Base-by-base conservation (phyloP, 1,140 invertebrate species). In the Aphis craccivora region DNA sequence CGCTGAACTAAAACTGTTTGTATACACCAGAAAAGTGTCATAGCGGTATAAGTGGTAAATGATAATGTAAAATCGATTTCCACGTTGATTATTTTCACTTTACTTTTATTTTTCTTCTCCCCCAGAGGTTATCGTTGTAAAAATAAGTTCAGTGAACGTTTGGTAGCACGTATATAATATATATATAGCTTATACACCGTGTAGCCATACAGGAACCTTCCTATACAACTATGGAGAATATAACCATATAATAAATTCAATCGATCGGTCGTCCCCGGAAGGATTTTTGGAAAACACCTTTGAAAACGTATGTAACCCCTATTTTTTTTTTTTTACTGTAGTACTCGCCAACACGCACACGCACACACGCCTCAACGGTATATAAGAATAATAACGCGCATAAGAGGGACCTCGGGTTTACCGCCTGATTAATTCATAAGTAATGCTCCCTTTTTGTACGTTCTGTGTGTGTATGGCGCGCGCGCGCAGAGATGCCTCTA, bases 381-480 rank as follows among this genome's bases (percentile, higher is more conserved):
- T 89, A 89, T 89, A 90, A 90, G 91, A 93, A 93, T 93, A 93
- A 93, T 93, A 84, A 93, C 25, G 91, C 25, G 81, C 48, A 51
- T 48, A 55, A 53, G 48, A 48, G 91, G 81, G 76, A 93, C 91
- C 55, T 93, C 35, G 23, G 81, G 91, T 93, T 93, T 91, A 91
- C 90, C 90, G 90, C 67, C 45, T 93, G 91, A 93, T 93, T 93
- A 93, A 93, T 93, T 93, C 91, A 93, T 93, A 93, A 93, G 91
- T 84, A 93, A 93, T 53, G 91, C 91, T 37, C 37, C 81, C 35
- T 84, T 92, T 92, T 83, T 51, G 30, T 81, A 60, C 30, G 30
- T 40, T 22, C 2, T 67, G 37, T 35, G 35, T 45, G 37, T 90
- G 20, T 90, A 20, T 86, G 25, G 7, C 23, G 83, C 53, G n/a